A percentile compares a stretch with the other conserved stretches of the same genome.
Conservation (phyloP, 1,140 invertebrate species). For the Heliconius eleuchia region DNA sequence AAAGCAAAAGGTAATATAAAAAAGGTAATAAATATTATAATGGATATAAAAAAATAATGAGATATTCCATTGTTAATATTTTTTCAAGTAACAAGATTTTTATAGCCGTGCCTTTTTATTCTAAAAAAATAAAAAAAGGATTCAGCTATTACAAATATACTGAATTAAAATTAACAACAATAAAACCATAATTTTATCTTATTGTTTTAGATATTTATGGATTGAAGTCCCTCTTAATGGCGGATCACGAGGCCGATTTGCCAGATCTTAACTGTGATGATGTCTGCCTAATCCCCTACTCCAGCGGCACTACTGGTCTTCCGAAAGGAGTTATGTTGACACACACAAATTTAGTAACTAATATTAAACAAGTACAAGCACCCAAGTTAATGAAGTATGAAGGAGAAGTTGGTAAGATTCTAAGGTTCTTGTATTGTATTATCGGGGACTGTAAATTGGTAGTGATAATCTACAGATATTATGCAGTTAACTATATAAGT, state of each 20-base stretch:
- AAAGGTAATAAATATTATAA: not conserved
- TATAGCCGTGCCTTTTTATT: no score
- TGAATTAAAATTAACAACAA: no score
- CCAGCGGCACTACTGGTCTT: slow-evolving; percentile 97
- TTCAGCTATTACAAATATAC: no score
- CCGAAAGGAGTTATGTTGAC: slow-evolving; percentile 99
- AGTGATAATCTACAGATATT: no score
- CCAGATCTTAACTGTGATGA: slow-evolving; percentile 70
- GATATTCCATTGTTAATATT: no score
- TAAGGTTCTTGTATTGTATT: not conserved
- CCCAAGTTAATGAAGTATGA: slow-evolving; percentile 73
- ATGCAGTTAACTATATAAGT: no score
- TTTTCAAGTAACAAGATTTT: no score
- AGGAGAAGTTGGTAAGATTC: slow-evolving; percentile 62
- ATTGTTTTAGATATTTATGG: slow-evolving; percentile 73
- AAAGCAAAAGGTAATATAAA: slow-evolving; percentile 56
- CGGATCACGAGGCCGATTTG: slow-evolving; percentile 79
- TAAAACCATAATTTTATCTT: not conserved
- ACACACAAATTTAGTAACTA: slow-evolving; percentile 94
- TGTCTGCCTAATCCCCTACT: slow-evolving; percentile 85
- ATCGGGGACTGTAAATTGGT: no score
- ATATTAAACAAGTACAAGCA: slow-evolving; percentile 83
- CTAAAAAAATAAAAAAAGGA: no score
- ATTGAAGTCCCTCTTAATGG: slow-evolving; percentile 80
- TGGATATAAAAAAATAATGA: no score